Base-by-base conservation (phyloP, 1,140 invertebrate species). In the Tetramorium simillimum region DNA sequence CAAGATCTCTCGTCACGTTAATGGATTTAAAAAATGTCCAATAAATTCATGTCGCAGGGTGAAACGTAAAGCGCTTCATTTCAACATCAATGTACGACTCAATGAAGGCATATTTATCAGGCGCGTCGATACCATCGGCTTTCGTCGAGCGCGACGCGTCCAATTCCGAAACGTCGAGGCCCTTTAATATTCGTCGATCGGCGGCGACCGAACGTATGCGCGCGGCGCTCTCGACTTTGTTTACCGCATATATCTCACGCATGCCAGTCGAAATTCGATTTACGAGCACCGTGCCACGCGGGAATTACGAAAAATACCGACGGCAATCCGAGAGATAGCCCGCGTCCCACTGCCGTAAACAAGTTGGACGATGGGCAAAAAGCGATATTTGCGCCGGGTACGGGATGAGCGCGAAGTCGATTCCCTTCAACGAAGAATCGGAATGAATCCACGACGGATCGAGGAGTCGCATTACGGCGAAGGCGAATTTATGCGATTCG, bases 221-320 rank as follows among this genome's bases (percentile, higher is more conserved):
- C 51, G 28, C 65, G 40, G 37, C 62, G 43, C 40, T 43, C 16
- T 80, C 67, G 67, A 82, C 80, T 82, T 72, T 82, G 80, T 82
- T 82, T 82, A 82, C 80, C 80, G 80, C 51, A 73, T 82, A 82
- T 82, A 82, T 82, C 80, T 72, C 80, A 56, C 77, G 46, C 80
- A 53, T 82, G 80, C 80, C 80, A 73, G 53, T 49, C 69, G 80
- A 62, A 84, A 84, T 84, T 84, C 80, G 80, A 84, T 84, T 84
- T 84, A 84, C 80, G 80, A 84, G 69, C 69, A 51, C 40, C 43
- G 53, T 60, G 77, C 62, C 77, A 28, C 67, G 69, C 43, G 69
- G 80, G 80, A 75, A 84, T 84, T 84, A 84, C 80, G 80, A 84
- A 84, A 84, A 84, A 84, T 84, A 84, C 80, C 69, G 53, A 33